Percentiles rank a stretch among this genome's conserved stretches.
Conservation (phyloP, 2,888 invertebrate species). For the Mesochorus sp. region DNA sequence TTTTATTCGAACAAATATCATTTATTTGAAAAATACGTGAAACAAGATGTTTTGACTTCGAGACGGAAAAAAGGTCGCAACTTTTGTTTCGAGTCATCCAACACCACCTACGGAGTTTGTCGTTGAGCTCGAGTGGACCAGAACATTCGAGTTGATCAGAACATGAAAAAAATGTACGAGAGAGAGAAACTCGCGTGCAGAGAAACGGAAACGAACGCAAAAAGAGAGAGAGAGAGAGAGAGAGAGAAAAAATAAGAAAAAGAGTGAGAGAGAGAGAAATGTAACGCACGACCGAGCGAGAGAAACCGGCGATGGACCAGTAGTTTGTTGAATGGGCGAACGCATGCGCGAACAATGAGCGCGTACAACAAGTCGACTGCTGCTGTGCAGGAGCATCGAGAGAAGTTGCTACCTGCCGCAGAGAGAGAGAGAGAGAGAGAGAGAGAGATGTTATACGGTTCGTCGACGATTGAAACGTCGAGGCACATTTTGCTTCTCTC, state of each 20-base stretch:
- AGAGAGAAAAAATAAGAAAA: not conserved
- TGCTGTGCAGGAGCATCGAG: no score
- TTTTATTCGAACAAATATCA: no score
- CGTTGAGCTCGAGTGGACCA: no score
- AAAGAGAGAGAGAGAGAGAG: not conserved
- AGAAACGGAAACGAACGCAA: slow-evolving; percentile 9
- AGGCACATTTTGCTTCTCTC: slow-evolving; percentile 63
- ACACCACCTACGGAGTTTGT: no score
- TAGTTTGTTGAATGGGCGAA: slow-evolving; percentile 72
- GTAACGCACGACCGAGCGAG: slow-evolving; percentile 45
- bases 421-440: no score
- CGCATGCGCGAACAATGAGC: slow-evolving; percentile 48
- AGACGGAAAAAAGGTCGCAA: no score
- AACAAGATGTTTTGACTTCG: no score
- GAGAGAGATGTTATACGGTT: slow-evolving; percentile 4
- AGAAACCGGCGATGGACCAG: slow-evolving; percentile 73
- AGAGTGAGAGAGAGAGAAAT: slow-evolving; percentile 18
- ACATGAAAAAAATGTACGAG: no score
- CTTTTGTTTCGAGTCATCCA: no score
- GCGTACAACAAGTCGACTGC: slow-evolving; percentile 33
- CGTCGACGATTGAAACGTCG: slow-evolving; percentile 69
- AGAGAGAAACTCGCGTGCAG: no score
- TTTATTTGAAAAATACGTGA: no score
- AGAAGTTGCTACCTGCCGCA: not conserved
- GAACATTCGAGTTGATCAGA: no score